Evolutionary conservation across 1,140 invertebrate genomes (phyloP), one percentile per base, ranked within the genome.

Genomic region (Hyposmocoma kahamanoa): DNA sequence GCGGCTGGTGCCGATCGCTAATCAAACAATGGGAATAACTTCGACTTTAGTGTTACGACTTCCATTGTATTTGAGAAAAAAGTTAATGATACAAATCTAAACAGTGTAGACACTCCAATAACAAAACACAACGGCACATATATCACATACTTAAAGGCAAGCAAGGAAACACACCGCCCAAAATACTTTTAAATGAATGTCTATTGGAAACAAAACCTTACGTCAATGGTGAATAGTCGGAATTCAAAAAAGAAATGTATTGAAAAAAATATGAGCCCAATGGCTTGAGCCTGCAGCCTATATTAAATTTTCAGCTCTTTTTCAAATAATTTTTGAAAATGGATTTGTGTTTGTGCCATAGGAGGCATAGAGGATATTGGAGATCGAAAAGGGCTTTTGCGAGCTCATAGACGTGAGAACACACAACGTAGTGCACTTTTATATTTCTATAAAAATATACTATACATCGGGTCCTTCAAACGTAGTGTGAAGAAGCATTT

Each of bases 261-360:
- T 17, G 18, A 17, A 63, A 67, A 72, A 77, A 73, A 61, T 53
- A 62, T 58, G 42, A 43, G 41, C 22, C 51, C 36, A 59, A 61
- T 49, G 47, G 43, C 50, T 63, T 53, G 56, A 60, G 48, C 47
- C 57, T 56, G 56, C 62, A 57, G 42, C 44, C 62, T 50, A 67
- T 75, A 77, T 79, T 74, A 63, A 60, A 74, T 74, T 68, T 67
- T 61, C 59, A 63, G 71, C 61, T 72, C 58, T 74, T 72, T 73
- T 73, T 70, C 62, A 47, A 67, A 69, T 70, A 67, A 80, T 78
- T 83, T 83, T 81, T 67, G 71, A 58, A 75, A 77, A 78, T 72
- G 66, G 67, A 72, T 72, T 46, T 53, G 55, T 59, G 68, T 72
- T 63, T 60, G 65, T 70, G 67, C 66, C 66, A 56, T 63, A 60